phyloP scores from a whole-genome alignment of 2,888 invertebrate genomes.

The Philaethria dido region DNA sequence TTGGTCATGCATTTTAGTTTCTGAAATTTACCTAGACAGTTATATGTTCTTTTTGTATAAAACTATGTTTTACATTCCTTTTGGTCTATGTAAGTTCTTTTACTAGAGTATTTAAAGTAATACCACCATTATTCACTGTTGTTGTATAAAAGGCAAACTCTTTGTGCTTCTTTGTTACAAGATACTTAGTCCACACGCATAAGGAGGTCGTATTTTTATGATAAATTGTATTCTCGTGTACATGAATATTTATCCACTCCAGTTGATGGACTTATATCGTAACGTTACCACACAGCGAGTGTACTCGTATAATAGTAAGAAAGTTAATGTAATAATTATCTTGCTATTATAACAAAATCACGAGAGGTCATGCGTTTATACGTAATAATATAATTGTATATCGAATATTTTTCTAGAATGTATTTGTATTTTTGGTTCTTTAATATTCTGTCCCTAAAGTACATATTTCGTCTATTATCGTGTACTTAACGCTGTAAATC shows the following conservation, averaged over 20 bases:
- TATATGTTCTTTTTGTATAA: constrained; percentile 2
- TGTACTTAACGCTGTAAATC: no score
- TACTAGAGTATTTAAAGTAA: constrained; percentile 40
- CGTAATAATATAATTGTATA: no score
- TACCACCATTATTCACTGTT: constrained; percentile 40
- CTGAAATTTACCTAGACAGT: background rate
- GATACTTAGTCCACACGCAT: constrained; percentile 36
- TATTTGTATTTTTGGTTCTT: no score
- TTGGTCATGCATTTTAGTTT: constrained; percentile 9
- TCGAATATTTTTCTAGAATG: no score
- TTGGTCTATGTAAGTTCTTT: constrained; percentile 35
- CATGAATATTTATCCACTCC: constrained; percentile 28
- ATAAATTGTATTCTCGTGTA: constrained; percentile 32
- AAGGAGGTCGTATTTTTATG: constrained; percentile 32
- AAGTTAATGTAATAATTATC: background rate
- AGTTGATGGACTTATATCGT: constrained; percentile 12
- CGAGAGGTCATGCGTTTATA: background rate
- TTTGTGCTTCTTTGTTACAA: constrained; percentile 42
- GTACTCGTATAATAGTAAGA: background rate
- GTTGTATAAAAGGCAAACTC: constrained; percentile 41
- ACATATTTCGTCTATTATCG: no score
- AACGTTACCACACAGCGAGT: constrained; percentile 1
- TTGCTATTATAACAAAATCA: background rate
- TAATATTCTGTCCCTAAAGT: no score
- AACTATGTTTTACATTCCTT: constrained; percentile 33